Base-by-base conservation (phyloP, 2,888 invertebrate genomes). In the Thymelicus lineola region DNA sequence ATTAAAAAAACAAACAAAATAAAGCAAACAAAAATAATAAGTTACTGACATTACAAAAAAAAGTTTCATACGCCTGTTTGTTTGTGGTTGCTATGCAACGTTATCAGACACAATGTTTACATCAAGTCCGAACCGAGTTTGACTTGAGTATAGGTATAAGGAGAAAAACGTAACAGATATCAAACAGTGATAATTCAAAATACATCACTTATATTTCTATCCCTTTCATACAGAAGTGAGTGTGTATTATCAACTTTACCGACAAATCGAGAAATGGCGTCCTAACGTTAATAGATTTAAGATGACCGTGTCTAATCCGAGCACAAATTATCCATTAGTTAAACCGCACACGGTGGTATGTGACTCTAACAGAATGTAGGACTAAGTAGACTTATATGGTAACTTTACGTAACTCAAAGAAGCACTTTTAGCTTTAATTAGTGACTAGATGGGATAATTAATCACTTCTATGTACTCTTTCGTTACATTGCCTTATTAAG, bases 281-380 rank as follows among this genome's bases (percentile, higher is more conserved):
- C 17, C 84, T 79, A 84, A 81, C 81, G 80, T 78, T 88, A 87
- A 88, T 89, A 84, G 85, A 81, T 84, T 82, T 80, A 77, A 81
- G 82, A 86, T 82, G 85, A 80, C 85, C 88, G 85, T 83, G 78
- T 79, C 85, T 79, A 89, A 88, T 86, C 78, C 78, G 79, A 74
- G 80, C 77, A 80, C 85, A 83, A 86, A 86, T 87, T 84, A 83
- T 84, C 81, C 80, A 82, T 85, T 84, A 83, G 80, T 79, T 80
- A 79, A 84, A 84, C 87, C 87, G 80, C 87, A 87, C 86, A 86
- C 84, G 79, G 80, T 58, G 63, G 63, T 58, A 63, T 57, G 58
- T 62, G 61, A 61, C 65, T 67, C 65, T 38, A 36, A 63, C 38
- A 71, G 71, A 70, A 70, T 66, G 55, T 58, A 28, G 58, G 46